Base-by-base conservation (phyloP, 2,888 invertebrate species). In the Nemoura dubitans region DNA sequence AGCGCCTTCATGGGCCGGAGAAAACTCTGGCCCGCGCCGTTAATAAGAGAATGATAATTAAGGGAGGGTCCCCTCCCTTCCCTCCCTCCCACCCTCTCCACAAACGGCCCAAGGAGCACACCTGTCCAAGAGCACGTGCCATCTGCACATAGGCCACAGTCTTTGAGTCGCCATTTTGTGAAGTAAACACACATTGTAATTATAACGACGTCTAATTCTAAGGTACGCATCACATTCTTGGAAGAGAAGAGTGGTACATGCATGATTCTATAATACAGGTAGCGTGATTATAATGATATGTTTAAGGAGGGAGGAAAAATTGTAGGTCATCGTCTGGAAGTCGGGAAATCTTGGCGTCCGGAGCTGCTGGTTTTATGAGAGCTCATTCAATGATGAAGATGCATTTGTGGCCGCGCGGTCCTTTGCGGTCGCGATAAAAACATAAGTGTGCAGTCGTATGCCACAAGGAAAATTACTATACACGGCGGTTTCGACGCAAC, bases 41-140 rank as follows among this genome's bases (percentile, higher is more conserved):
- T 81, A 81, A 81, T 81, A 81, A 81, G 27, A 78, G 78, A 59
- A 59, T 59, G 59, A 59, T 59, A 59, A 59, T 59, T 59, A 59
- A 59, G 59, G 59, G 59, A 36, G 36, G 10, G 3, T 6, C 36
- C 36, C 36, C 10, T 10, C 36, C 36, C 36, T n/a, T n/a, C n/a
- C n/a, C n/a, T n/a, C n/a, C n/a, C 36, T 36, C 36, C 36, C 5
- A 6, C 36, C 10, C 36, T 10, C 36, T 36, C 36, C 5, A 36
- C 1, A 59, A 59, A 21, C 3, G 29, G 26, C 78, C 78, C 26
- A 26, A 26, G 78, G 78, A 10, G 78, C 78, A 6, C 78, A 78
- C 78, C 78, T 78, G 78, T 78, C 78, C 10, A 26, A 6, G 27
- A 16, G 81, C 81, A 81, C 81, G 81, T 81, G 81, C 81, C 81